These are phyloP conservation scores for Psephotus haematonotus DNA, from an alignment of 2,113 vertebrate genomes.

Conservation along the genomic window DNA sequence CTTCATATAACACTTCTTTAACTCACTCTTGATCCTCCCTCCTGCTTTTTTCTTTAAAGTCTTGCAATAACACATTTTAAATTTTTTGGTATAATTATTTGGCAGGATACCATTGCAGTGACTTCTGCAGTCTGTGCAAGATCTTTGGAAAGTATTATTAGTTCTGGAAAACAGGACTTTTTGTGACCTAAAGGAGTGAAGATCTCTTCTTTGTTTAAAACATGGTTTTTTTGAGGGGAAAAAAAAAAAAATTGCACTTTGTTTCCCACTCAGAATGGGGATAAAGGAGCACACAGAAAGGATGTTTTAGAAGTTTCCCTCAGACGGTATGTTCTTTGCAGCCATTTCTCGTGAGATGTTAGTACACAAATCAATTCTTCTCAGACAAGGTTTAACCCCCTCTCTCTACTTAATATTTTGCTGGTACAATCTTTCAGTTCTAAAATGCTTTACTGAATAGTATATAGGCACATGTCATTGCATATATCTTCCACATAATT, in stretches of 20 bases:
- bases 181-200: not conserved
- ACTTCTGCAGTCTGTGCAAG: not conserved
- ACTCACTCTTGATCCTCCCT: not conserved
- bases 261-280: not conserved
- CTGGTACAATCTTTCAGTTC: not conserved
- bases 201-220: not conserved
- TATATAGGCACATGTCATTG: not conserved
- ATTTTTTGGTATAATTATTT: not conserved
- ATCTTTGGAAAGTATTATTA: not conserved
- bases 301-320: not conserved
- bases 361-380: not conserved
- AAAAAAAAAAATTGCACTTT: not conserved
- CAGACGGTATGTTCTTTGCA: not conserved
- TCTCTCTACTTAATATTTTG: not conserved
- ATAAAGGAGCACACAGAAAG: not conserved
- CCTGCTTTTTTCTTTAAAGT: not conserved
- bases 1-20: not conserved
- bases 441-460: not conserved
- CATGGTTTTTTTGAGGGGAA: not conserved
- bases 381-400: not conserved
- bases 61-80: not conserved
- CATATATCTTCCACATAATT: not conserved
- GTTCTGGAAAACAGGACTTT: not conserved
- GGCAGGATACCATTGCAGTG: not conserved
- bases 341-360: not conserved